Base-by-base conservation (phyloP, 92 coral and sea anemone genomes). In the Zoanthus gigantus region DNA sequence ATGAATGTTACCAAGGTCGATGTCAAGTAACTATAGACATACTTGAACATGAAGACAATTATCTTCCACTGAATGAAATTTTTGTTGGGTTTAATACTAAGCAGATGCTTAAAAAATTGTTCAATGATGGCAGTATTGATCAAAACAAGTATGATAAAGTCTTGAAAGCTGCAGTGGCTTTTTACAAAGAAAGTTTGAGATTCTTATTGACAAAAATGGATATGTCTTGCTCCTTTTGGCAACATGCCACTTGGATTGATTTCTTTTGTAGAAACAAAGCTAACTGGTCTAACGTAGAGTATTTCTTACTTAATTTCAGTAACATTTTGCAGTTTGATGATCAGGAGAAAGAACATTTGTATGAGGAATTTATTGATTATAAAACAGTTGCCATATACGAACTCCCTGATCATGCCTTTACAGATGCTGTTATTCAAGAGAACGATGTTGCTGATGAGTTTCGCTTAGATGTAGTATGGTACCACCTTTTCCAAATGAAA, bases 381-480 rank as follows among this genome's bases (percentile, higher is more conserved):
- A 83, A 83, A 30, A 23, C 77, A 28, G 11, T 83, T 31, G 8
- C 10, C 18, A 30, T 58, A 6, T 31, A 18, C 47, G 30, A 83
- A 75, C 44, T 66, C 15, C 71, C 46, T 68, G 68, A 48, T 8
- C 4, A 4, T 47, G 52, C 52, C 52, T 8, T 47, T 4, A 47
- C 52, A 47, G 63, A 16, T 46, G 79, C 71, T 18, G 78, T 78
- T 84, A 60, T 84, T 28, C 66, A 15, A n/a, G 45, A 28, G 10
- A 50, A 44, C 5, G 71, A 84, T 48, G 88, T 50, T 84, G 79
- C 71, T 71, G 88, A 77, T 45, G 87, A 83, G 14, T 83, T 71
- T 79, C 69, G 79, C 23, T 71, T 83, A 29, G 87, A 83, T 76
- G 77, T 76, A n/a, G 71, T 83, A 29, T 83, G 87, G 87, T 83